Evolutionary conservation across 2,113 vertebrate genomes (phyloP).

Genomic region (Scomber colias): DNA sequence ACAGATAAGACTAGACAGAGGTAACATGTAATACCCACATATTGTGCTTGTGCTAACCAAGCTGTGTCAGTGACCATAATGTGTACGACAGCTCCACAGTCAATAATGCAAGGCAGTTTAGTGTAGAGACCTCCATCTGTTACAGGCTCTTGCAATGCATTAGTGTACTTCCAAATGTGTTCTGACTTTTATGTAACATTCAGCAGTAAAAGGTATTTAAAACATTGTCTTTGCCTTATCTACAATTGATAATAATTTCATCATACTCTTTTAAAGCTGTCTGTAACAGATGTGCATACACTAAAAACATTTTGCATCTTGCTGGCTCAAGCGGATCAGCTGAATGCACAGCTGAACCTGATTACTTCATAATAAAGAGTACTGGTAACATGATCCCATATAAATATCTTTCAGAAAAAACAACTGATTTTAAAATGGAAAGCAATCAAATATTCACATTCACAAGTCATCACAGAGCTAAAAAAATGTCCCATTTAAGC

Average conservation of each 20-base stretch:
- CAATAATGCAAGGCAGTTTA: conserved; percentile 16
- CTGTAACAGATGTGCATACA: neutral
- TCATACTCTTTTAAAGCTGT: conserved; percentile 12
- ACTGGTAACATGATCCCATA: neutral
- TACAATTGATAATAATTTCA: conserved; percentile 8
- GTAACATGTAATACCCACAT: conserved; percentile 18
- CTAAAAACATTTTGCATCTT: conserved; percentile 24
- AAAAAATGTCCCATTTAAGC: neutral
- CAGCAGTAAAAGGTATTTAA: conserved; percentile 11
- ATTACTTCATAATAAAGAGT: conserved; percentile 14
- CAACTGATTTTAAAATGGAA: conserved; percentile 18
- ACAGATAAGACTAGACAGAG: conserved; percentile 28
- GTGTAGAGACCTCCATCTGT: neutral
- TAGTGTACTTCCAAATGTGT: neutral
- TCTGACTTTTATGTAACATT: conserved; percentile 22
- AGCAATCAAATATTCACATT: conserved; percentile 48
- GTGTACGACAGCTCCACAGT: conserved; percentile 1
- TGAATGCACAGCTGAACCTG: conserved; percentile 4
- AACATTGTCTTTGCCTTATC: conserved; percentile 1
- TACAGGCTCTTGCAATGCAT: neutral
- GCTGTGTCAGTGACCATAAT: neutral
- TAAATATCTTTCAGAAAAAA: neutral
- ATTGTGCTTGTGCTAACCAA: conserved; percentile 44
- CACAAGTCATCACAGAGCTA: conserved; percentile 10
- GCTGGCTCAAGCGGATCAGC: conserved; percentile 33